These are phyloP conservation scores for Aphelenchoides avenae DNA, from an alignment of 1,140 invertebrate species.

Conservation along the genomic window DNA sequence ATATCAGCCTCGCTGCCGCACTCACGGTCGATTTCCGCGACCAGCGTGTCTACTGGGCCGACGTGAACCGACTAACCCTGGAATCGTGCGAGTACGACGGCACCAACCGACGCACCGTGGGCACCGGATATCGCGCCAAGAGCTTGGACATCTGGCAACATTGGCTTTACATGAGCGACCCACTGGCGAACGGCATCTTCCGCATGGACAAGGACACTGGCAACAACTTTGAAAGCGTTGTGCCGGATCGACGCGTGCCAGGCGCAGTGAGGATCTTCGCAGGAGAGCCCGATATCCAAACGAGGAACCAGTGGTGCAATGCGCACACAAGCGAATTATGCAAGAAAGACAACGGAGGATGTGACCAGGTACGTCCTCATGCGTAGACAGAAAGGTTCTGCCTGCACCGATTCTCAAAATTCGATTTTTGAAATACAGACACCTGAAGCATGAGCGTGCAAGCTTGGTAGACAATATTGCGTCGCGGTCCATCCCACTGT, in stretches of 20 bases:
- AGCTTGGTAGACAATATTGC: too few species aligned
- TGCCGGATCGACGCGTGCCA: constrained; percentile 65
- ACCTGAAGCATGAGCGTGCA: too few species aligned
- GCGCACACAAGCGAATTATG: constrained; percentile 73
- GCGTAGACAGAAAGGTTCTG: too few species aligned
- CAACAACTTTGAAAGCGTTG: constrained; percentile 85
- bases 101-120: constrained; percentile 65
- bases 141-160: constrained; percentile 53
- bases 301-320: constrained; percentile 53
- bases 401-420: too few species aligned
- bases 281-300: constrained; percentile 44
- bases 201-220: constrained; percentile 94
- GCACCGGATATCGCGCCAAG: constrained; percentile 56
- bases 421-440: constrained; percentile 3
- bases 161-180: constrained; percentile 95
- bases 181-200: constrained; percentile 78
- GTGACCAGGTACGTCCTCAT: constrained; percentile 88
- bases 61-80: constrained; percentile 87
- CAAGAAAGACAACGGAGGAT: constrained; percentile 86
- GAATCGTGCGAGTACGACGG: constrained; percentile 86
- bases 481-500: background rate
- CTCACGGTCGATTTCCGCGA: constrained; percentile 93
- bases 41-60: constrained; percentile 91
- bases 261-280: constrained; percentile 74
- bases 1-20: constrained; percentile 88